Evolutionary conservation across 92 coral and sea anemone genomes (phyloP), one percentile per base, ranked within the genome.

Genomic region (Epizoanthus scotinus): DNA sequence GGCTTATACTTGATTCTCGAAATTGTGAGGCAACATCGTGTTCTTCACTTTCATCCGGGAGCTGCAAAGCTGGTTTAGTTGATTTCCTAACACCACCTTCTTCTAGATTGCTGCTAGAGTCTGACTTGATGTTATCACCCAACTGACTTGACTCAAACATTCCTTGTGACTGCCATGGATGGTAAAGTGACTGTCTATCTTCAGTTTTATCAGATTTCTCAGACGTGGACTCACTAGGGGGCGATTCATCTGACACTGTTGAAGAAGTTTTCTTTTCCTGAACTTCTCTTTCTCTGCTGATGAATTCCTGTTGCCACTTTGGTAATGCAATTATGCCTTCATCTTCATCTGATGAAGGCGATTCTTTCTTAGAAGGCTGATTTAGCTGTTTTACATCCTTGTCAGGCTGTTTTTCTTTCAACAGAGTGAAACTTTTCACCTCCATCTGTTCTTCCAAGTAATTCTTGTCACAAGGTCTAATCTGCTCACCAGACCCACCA

Each of bases 221-320:
- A n/a, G 81, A 73, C 56, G 44, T 73, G 0, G 52, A 38, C 17
- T 42, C 68, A 21, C 56, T 5, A 20, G 68, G 44, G 20, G 81
- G 59, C 3, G 54, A 75, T 18, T 59, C 68, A 4, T 47, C 34
- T 6, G 81, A 75, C 0, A 40, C 34, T 3, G 54, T 21, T 59
- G 89, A 59, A 38, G 20, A 49, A 20, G 90, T 75, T 29, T 14
- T 81, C 13, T 54, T 56, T 19, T 17, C 57, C 62, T 83, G 63
- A 69, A 58, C 59, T 38, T 25, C 81, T 63, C 58, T 77, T 55
- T 71, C 71, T 53, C 29, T 71, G n/a, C 42, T 22, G 2, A 87
- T 25, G 40, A 83, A 50, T 21, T 87, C 85, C 78, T 77, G 64
- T 27, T 87, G 86, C 91, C 91, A 87, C 21, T 52, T 82, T 22